These are phyloP conservation scores for Eupsittula cactorum DNA, from an alignment of 2,113 vertebrate species.

Conservation along the genomic window DNA sequence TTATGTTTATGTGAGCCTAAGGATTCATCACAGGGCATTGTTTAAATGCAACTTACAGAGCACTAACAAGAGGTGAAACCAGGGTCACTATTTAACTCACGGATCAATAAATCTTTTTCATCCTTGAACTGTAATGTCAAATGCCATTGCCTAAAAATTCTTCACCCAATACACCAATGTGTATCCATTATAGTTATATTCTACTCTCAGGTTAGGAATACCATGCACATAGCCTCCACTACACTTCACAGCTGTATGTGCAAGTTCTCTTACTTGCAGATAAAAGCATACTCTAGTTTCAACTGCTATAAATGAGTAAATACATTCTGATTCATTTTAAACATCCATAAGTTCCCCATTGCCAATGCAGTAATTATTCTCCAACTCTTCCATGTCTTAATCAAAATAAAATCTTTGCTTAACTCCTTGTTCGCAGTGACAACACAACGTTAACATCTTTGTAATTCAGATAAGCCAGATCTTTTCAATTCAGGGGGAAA, in stretches of 20 bases:
- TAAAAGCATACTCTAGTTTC: background rate
- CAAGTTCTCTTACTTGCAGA: background rate
- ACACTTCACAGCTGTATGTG: background rate
- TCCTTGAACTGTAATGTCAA: constrained; percentile 60
- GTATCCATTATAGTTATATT: background rate
- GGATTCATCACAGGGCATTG: background rate
- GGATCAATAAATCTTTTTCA: constrained; percentile 60
- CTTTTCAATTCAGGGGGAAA: constrained; percentile 49
- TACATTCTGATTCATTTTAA: background rate
- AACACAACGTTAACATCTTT: background rate
- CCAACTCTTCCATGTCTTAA: background rate
- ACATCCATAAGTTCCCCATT: background rate
- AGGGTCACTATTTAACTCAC: constrained; percentile 49
- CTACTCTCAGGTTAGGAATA: constrained; percentile 1
- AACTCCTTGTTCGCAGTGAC: constrained; percentile 26
- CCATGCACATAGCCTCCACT: background rate
- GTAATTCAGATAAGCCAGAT: constrained; percentile 25
- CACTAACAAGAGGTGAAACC: constrained; percentile 41
- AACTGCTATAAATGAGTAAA: constrained; percentile 27
- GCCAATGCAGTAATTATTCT: background rate
- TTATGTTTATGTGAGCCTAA: background rate
- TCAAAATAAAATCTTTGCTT: constrained; percentile 29
- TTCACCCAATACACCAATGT: background rate
- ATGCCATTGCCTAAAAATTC: constrained; percentile 29
- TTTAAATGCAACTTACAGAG: constrained; percentile 2